Evolutionary conservation across 2,888 invertebrate genomes (phyloP).

Genomic region (Andrena haemorrhoa): DNA sequence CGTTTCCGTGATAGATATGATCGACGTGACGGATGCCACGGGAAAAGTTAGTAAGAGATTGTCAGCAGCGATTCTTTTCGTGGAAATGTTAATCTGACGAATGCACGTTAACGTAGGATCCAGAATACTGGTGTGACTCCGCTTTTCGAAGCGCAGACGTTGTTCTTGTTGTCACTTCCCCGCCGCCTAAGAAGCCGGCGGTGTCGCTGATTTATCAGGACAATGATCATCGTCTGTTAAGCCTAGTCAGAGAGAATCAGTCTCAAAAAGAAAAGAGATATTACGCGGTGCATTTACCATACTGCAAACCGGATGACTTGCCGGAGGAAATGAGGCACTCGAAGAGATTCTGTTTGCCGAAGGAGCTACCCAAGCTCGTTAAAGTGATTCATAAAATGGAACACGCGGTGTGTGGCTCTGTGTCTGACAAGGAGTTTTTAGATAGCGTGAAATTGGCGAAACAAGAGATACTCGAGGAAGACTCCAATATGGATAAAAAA

Average conservation of each 20-base stretch:
- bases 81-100: background rate
- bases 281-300: constrained; percentile 80
- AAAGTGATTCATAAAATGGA: constrained; percentile 77
- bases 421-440: constrained; percentile 73
- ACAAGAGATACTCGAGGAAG: constrained; percentile 62
- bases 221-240: constrained; percentile 77
- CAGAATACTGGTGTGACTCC: constrained; percentile 80
- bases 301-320: constrained; percentile 78
- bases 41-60: constrained; percentile 73
- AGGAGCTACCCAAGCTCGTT: constrained; percentile 79
- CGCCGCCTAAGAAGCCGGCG: constrained; percentile 63
- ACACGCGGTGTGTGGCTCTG: constrained; percentile 69
- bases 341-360: constrained; percentile 77
- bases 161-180: constrained; percentile 80
- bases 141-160: constrained; percentile 79
- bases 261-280: constrained; percentile 76
- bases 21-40: constrained; percentile 77
- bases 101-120: constrained; percentile 73
- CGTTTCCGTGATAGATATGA: constrained; percentile 81
- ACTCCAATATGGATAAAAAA: constrained; percentile 46
- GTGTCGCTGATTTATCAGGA: constrained; percentile 75
- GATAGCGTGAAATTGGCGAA: constrained; percentile 77
- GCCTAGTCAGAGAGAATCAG: constrained; percentile 78
- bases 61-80: too few species aligned
- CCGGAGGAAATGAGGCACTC: constrained; percentile 81